phyloP scores from a whole-genome alignment of 2,113 vertebrate genomes.

The Baryphthengus martii region DNA sequence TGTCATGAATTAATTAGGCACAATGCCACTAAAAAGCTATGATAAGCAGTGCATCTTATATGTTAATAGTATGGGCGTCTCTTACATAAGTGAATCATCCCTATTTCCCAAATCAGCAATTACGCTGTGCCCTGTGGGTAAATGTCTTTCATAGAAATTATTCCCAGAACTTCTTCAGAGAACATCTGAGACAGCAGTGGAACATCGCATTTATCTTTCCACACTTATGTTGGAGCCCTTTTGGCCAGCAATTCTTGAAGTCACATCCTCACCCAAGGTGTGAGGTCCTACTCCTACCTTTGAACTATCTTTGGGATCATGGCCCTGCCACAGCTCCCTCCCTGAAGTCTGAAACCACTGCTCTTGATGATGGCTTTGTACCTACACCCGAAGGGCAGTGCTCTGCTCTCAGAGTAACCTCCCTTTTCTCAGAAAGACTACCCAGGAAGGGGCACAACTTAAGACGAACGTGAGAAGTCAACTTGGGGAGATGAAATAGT shows the following conservation, averaged over 20 bases:
- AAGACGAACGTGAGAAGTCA: not conserved
- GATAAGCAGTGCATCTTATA: constrained; percentile 25
- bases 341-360: not conserved
- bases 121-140: constrained; percentile 28
- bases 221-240: not conserved
- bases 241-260: not conserved
- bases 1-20: constrained; percentile 44
- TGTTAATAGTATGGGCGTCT: constrained; percentile 25
- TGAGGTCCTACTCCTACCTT: not conserved
- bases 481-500: not conserved
- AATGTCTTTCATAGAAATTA: constrained; percentile 58
- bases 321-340: not conserved
- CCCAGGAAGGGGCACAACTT: not conserved
- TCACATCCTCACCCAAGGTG: not conserved
- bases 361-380: not conserved
- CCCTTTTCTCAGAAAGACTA: not conserved
- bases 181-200: constrained; percentile 47
- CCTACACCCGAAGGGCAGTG: not conserved
- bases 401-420: not conserved
- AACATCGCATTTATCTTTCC: constrained; percentile 35
- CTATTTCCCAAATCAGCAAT: constrained; percentile 62
- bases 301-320: not conserved
- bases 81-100: constrained; percentile 52
- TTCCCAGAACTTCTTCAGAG: constrained; percentile 38
- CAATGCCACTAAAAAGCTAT: constrained; percentile 40